Evolutionary conservation across 64 coral and sea anemone genomes (phyloP).

Genomic region (Stichodactyla helianthus): DNA sequence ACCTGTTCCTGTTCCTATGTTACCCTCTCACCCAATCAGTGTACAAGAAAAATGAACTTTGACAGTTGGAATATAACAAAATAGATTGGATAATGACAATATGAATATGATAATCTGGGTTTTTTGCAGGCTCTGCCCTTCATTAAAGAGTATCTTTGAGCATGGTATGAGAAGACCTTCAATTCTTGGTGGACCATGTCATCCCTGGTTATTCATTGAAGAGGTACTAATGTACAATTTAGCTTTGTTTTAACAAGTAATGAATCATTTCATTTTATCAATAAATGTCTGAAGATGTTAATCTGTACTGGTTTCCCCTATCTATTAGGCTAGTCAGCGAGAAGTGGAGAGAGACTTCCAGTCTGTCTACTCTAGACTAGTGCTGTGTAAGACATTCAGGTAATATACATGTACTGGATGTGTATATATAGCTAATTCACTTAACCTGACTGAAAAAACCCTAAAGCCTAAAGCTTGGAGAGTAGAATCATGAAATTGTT

Average conservation of each 20-base stretch:
- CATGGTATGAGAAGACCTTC: slow-evolving; percentile 96
- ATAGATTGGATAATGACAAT: too few relatives aligned
- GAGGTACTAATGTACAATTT: slow-evolving; percentile 48
- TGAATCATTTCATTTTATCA: too few relatives aligned
- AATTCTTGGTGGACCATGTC: slow-evolving; percentile 90
- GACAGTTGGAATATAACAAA: too few relatives aligned
- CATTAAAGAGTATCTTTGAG: slow-evolving; percentile 92
- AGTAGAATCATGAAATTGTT: too few relatives aligned
- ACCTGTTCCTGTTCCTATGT: too few relatives aligned
- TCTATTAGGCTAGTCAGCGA: slow-evolving; percentile 76
- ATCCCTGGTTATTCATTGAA: slow-evolving; percentile 97
- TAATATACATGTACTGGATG: slow-evolving; percentile 30
- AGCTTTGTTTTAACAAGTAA: too few relatives aligned
- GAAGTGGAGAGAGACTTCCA: slow-evolving; percentile 98
- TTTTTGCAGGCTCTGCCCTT: slow-evolving; percentile 70
- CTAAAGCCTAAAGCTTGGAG: too few relatives aligned
- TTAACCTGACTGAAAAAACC: too few relatives aligned
- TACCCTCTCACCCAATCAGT: too few relatives aligned
- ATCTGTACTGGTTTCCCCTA: not conserved
- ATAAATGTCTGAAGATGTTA: too few relatives aligned
- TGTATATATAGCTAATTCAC: too few relatives aligned
- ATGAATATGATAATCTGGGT: not conserved
- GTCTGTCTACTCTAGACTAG: slow-evolving; percentile 94
- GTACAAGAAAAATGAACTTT: too few relatives aligned
- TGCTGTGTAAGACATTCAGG: slow-evolving; percentile 99